phyloP scores from a whole-genome alignment of 2,797 vertebrate genomes.

The Trachurus trachurus region DNA sequence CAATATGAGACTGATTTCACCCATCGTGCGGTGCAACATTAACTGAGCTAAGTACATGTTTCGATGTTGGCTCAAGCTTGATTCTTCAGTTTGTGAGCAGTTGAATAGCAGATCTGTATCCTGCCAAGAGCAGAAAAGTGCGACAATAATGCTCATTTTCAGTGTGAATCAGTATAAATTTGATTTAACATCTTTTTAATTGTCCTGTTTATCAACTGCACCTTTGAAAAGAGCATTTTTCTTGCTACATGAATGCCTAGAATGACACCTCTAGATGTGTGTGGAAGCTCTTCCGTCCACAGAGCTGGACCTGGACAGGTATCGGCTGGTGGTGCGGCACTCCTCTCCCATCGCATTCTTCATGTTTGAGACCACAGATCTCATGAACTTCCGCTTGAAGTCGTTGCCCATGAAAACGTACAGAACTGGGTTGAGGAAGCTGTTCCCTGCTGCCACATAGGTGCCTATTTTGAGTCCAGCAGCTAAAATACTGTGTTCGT shows the following conservation, averaged over 20 bases:
- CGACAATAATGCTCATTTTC: background rate
- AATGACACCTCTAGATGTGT: slow-evolving; percentile 73
- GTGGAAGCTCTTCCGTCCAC: slow-evolving; percentile 81
- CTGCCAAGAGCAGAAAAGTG: background rate
- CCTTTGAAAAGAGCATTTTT: slow-evolving; percentile 20
- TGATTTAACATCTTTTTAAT: background rate
- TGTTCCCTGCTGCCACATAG: slow-evolving; percentile 85
- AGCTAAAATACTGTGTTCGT: background rate
- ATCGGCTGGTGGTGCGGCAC: slow-evolving; percentile 87
- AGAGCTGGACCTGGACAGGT: slow-evolving; percentile 90
- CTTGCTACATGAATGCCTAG: background rate
- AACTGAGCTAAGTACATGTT: slow-evolving; percentile 2
- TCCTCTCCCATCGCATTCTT: slow-evolving; percentile 93
- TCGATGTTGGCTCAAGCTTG: background rate
- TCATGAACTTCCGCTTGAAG: slow-evolving; percentile 91
- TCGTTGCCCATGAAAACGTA: slow-evolving; percentile 96
- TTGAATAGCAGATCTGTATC: background rate
- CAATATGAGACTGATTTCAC: background rate
- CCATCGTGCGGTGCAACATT: background rate
- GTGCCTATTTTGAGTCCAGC: slow-evolving; percentile 63
- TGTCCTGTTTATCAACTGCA: slow-evolving; percentile 1
- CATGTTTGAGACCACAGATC: slow-evolving; percentile 90
- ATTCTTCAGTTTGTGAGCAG: slow-evolving; percentile 10
- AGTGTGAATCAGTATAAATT: background rate
- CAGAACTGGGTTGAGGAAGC: slow-evolving; percentile 95